These are phyloP conservation scores for Drosophila hamatofila DNA, from an alignment of 2,888 invertebrate species.

Conservation along the genomic window DNA sequence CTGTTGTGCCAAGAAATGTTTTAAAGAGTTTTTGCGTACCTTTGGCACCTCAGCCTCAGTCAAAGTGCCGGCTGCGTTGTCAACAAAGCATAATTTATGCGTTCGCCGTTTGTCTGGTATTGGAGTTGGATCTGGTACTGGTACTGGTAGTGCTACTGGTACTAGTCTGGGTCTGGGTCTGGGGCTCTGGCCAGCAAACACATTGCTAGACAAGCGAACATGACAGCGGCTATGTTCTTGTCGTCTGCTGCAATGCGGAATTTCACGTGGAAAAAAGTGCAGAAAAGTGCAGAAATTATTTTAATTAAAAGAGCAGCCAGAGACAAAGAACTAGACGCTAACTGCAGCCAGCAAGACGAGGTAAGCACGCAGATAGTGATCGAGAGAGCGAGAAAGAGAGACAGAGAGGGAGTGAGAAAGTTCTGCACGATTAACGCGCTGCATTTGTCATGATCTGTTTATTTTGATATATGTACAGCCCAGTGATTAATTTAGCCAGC, in stretches of 20 bases:
- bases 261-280: slow-evolving; percentile 78
- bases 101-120: slow-evolving; percentile 52
- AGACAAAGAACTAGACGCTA: slow-evolving; percentile 21
- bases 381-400: slow-evolving; percentile 13
- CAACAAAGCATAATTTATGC: slow-evolving; percentile 79
- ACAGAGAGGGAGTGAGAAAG: slow-evolving; percentile 19
- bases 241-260: slow-evolving; percentile 47
- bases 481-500: slow-evolving; percentile 67
- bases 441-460: slow-evolving; percentile 81
- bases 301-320: slow-evolving; percentile 65
- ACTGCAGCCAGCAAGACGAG: slow-evolving; percentile 35
- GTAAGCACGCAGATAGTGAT: slow-evolving; percentile 43
- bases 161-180: background rate
- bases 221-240: slow-evolving; percentile 72
- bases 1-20: slow-evolving; percentile 67
- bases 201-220: slow-evolving; percentile 74
- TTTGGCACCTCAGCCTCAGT: slow-evolving; percentile 65
- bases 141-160: slow-evolving; percentile 8
- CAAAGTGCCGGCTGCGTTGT: slow-evolving; percentile 41
- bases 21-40: slow-evolving; percentile 50
- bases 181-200: slow-evolving; percentile 49
- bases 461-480: slow-evolving; percentile 66
- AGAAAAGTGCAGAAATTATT: slow-evolving; percentile 73
- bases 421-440: slow-evolving; percentile 63
- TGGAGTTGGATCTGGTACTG: slow-evolving; percentile 35